These are phyloP conservation scores for Scaptomyza cyrtandrae DNA, from an alignment of 2,888 invertebrate genomes.

Conservation along the genomic window DNA sequence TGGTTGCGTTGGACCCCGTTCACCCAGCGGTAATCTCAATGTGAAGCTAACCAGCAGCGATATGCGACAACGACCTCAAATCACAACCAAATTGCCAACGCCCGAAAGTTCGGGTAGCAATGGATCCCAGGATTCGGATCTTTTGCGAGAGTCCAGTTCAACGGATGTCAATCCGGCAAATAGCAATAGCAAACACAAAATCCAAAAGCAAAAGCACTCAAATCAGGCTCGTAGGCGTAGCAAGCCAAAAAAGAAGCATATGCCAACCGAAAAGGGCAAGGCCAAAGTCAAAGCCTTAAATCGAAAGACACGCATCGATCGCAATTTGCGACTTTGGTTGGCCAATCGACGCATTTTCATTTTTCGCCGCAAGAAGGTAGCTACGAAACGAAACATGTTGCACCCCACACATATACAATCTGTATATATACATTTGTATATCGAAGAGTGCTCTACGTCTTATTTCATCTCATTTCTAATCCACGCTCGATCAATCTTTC, in stretches of 20 bases:
- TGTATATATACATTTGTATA: not conserved
- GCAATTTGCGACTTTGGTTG: conserved; percentile 76
- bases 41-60: not conserved
- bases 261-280: conserved; percentile 51
- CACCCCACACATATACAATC: not conserved
- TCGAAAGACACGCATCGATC: conserved; percentile 55
- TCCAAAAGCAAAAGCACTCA: not conserved
- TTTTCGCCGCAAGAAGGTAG: conserved; percentile 67
- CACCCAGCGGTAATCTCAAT: not conserved
- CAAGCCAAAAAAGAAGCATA: conserved; percentile 43
- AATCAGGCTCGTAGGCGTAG: conserved; percentile 13
- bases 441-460: not conserved
- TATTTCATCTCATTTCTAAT: not conserved
- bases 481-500: too few relatives aligned
- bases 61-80: not conserved
- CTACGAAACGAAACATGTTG: not conserved
- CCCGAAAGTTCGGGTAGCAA: conserved; percentile 30
- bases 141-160: conserved; percentile 18
- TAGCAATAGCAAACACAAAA: conserved; percentile 11
- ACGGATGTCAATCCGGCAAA: not conserved
- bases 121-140: conserved; percentile 26
- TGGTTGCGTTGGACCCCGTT: conserved; percentile 22
- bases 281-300: conserved; percentile 10
- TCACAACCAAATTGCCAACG: conserved; percentile 6
- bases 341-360: conserved; percentile 75